Evolutionary conservation across 2,797 vertebrate genomes (phyloP), one percentile per base, ranked within the genome.

Genomic region (Okamejei kenojei): DNA sequence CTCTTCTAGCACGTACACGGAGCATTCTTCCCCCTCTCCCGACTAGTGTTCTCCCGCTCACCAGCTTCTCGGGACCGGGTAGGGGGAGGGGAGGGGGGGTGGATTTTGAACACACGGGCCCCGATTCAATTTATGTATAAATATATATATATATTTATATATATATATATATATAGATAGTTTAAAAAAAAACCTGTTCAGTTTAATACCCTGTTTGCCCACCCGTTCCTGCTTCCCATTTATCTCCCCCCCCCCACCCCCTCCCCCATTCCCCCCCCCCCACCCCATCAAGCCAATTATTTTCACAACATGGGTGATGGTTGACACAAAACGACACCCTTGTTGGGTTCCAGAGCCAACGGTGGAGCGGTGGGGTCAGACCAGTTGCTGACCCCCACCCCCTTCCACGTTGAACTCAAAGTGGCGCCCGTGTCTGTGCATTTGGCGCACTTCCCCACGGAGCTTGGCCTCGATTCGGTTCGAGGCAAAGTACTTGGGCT

Each of bases 131-230:
- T 74, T 76, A 76, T 92, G 54, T 92, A 92, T 92, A 92, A 73
- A 91, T 91, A 91, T 71, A 90, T 90, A 90, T 91, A 90, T 71
- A 58, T 58, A 90, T 91, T 71, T 71, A 26, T 58, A 74, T 91
- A 91, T 71, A 90, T 90, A 90, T 91, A 90, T 71, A 58, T 58
- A 45, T n/a, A n/a, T n/a, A n/a, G n/a, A 2, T 45, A 2, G 2
- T 45, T 45, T 38, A 38, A 38, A 38, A 38, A 38, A 38, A 38
- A 38, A 86, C 63, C 10, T 58, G 58, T 17, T 86, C 29, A 68
- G 81, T 61, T 45, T 88, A 88, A 68, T 88, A 88, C 84, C 84
- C 84, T 88, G 84, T 88, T 88, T 88, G n/a, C n/a, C 84, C 84
- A 35, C 84, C 84, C 84, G 1, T 88, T 88, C 84, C 84, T 29